These are phyloP conservation scores for Uropetala carovei DNA, from an alignment of 2,888 invertebrate genomes.

Conservation along the genomic window DNA sequence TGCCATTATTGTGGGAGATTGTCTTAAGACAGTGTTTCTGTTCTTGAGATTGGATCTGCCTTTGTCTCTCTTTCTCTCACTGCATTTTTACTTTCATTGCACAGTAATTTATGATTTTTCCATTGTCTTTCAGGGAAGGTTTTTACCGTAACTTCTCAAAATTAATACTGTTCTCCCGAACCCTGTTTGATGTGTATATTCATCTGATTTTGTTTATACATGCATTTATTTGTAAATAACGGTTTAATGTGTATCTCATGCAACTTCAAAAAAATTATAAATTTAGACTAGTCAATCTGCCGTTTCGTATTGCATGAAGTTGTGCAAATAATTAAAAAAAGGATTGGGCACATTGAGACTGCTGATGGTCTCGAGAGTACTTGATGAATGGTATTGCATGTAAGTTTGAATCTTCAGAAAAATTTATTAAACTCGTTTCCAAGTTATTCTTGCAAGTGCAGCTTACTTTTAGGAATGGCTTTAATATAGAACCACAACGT, in stretches of 20 bases:
- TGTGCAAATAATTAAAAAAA: slow-evolving; percentile 1
- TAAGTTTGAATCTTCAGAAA: background rate
- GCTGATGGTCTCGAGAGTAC: background rate
- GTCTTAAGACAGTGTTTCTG: background rate
- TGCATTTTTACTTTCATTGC: slow-evolving; percentile 56
- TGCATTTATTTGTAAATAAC: slow-evolving; percentile 58
- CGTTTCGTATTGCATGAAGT: background rate
- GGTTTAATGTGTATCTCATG: background rate
- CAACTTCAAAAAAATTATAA: background rate
- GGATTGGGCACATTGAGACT: slow-evolving; percentile 1
- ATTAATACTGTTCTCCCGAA: slow-evolving; percentile 29
- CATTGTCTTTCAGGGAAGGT: slow-evolving; percentile 59
- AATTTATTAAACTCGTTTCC: slow-evolving; percentile 30
- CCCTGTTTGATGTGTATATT: background rate
- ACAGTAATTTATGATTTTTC: slow-evolving; percentile 58
- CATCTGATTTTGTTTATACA: slow-evolving; percentile 43
- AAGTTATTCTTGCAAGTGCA: slow-evolving; percentile 4
- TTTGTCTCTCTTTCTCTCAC: slow-evolving; percentile 33
- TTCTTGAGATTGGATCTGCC: slow-evolving; percentile 6
- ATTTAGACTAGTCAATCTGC: slow-evolving; percentile 50
- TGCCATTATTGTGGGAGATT: slow-evolving; percentile 60
- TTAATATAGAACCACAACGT: slow-evolving; percentile 23
- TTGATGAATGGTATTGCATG: background rate
- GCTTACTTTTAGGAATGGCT: slow-evolving; percentile 2
- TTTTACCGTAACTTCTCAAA: slow-evolving; percentile 43